Evolutionary conservation across 2,888 invertebrate genomes (phyloP), one percentile per base, ranked within the genome.

Genomic region (Zaprionus obscuricornis): DNA sequence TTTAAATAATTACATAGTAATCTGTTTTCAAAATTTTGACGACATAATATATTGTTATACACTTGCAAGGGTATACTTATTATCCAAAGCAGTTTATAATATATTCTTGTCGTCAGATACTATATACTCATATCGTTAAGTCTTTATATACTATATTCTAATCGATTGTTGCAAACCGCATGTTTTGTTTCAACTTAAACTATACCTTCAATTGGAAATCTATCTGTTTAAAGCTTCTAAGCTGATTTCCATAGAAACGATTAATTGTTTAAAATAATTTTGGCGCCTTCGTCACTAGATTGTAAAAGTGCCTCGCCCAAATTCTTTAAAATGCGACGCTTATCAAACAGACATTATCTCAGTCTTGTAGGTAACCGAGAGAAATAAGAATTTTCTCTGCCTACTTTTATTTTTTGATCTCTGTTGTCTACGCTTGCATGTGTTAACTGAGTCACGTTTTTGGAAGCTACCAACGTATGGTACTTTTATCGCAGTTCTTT

Each of bases 281-380:
- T 66, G 73, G 79, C 79, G 71, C 76, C 79, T 68, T 39, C 65
- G 74, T 24, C 54, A 54, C n/a, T 73, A 82, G 73, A 78, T 74
- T 78, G 75, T 78, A 64, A 76, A 55, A 74, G 72, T 66, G 83
- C 74, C 83, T 63, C 76, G 71, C 76, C 78, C 73, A 56, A 51
- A 29, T 49, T 39, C 37, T 37, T 14, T 40, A 43, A 36, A 55
- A 77, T 56, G 66, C 63, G 69, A 70, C 63, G 62, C 65, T 78
- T 82, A 78, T 78, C 79, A 60, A 71, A 11, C 65, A 70, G 51
- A 74, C 45, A 59, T 54, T 54, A 68, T 67, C 70, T 54, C 34
- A 42, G 37, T 2, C 55, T 42, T 43, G 67, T 70, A 75, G 63
- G 72, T n/a, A n/a, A 33, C 45, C 42, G 64, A 59, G 58, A 66